These are phyloP conservation scores for Haemorhous mexicanus DNA, from an alignment of 2,113 vertebrate genomes.

Conservation along the genomic window DNA sequence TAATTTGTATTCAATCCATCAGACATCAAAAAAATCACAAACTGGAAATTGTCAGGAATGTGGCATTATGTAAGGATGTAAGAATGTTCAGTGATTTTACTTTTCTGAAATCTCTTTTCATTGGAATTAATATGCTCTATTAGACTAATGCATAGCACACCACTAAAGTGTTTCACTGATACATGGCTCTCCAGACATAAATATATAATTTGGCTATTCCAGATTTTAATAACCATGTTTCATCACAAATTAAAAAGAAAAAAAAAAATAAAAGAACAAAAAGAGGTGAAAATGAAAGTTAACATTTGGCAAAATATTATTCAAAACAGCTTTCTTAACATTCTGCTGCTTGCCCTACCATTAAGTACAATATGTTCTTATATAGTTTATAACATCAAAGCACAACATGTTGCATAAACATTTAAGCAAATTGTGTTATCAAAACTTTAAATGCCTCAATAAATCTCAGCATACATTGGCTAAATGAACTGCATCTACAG, in stretches of 20 bases:
- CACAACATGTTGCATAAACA: slow-evolving; percentile 10
- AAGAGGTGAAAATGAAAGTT: background rate
- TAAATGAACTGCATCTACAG: background rate
- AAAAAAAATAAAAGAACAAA: background rate
- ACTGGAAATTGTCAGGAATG: background rate
- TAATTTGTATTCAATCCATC: background rate
- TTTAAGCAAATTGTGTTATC: slow-evolving; percentile 4
- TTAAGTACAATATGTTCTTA: slow-evolving; percentile 45
- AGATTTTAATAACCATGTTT: background rate
- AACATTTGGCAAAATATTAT: slow-evolving; percentile 32
- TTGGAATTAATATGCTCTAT: background rate
- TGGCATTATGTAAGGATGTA: background rate
- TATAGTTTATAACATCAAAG: slow-evolving; percentile 2
- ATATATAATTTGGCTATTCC: background rate
- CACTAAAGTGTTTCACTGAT: background rate
- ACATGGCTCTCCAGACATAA: background rate
- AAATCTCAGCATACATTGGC: background rate
- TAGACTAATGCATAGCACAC: background rate
- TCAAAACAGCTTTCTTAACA: slow-evolving; percentile 34
- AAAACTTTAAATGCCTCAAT: background rate
- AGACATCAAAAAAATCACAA: background rate
- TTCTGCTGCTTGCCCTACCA: slow-evolving; percentile 23
- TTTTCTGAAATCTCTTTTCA: background rate
- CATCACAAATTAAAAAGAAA: background rate
- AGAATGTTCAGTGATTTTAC: background rate